A percentile compares a stretch with the other conserved stretches of the same genome.
Evolutionary conservation across 2,888 invertebrate genomes (phyloP).

Genomic region (Lasioglossum lativentre): DNA sequence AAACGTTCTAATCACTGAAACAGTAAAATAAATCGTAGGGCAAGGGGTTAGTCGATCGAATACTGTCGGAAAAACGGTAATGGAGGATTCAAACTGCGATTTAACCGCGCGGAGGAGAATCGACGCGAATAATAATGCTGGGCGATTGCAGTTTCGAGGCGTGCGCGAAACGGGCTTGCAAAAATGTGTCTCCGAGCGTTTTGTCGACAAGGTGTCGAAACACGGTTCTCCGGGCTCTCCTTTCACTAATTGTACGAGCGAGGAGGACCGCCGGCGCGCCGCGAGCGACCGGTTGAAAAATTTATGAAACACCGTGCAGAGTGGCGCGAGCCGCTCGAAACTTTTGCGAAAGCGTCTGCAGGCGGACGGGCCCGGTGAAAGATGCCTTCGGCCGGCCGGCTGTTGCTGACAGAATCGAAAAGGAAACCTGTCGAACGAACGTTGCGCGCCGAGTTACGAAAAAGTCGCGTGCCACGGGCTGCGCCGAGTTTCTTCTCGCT

Average conservation of each 20-base stretch:
- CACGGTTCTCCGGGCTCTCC: constrained; percentile 56
- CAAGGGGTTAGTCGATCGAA: too few relatives aligned
- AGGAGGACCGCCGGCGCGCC: constrained; percentile 23
- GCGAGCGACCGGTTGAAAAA: constrained; percentile 64
- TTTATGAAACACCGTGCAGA: constrained; percentile 60
- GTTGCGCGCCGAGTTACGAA: constrained; percentile 54
- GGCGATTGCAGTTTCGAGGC: neutral
- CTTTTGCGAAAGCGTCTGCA: constrained; percentile 58
- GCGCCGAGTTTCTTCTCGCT: constrained; percentile 6
- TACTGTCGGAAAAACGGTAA: too few relatives aligned
- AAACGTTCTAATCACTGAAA: too few relatives aligned
- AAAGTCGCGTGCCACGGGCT: constrained; percentile 34
- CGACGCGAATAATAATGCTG: neutral
- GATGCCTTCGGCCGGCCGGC: constrained; percentile 51
- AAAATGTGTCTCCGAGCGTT: constrained; percentile 39
- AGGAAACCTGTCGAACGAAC: constrained; percentile 66
- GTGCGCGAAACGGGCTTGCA: neutral
- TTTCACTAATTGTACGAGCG: constrained; percentile 69
- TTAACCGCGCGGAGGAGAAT: neutral
- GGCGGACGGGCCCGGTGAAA: constrained; percentile 44
- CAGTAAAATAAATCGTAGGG: too few relatives aligned
- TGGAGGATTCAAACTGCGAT: too few relatives aligned
- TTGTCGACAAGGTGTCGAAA: constrained; percentile 68
- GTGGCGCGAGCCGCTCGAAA: constrained; percentile 26
- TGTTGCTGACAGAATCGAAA: constrained; percentile 45